Conservation (phyloP, 2,113 vertebrate species). For the Lepisosteus oculatus region DNA sequence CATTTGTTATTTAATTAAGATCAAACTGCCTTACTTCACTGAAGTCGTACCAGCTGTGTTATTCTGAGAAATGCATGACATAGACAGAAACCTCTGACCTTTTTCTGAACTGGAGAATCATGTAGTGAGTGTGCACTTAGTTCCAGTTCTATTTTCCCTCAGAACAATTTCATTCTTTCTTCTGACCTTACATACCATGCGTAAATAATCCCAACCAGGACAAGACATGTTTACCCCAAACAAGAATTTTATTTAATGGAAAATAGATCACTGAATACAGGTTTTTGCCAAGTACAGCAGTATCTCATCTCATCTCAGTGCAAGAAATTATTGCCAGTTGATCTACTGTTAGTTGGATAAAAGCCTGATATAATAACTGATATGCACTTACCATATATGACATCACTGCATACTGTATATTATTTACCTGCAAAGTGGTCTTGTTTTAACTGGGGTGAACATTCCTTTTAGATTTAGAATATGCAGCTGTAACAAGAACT, state of each 20-base stretch:
- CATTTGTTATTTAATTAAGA: slow-evolving; percentile 56
- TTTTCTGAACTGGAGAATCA: slow-evolving; percentile 43
- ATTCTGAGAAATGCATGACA: slow-evolving; percentile 54
- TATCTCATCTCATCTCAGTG: not conserved
- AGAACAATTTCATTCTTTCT: not conserved
- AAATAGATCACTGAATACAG: slow-evolving; percentile 13
- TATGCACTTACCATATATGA: not conserved
- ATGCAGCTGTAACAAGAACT: slow-evolving; percentile 1
- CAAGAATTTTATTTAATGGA: slow-evolving; percentile 55
- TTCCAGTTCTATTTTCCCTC: slow-evolving; percentile 1
- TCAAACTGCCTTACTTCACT: slow-evolving; percentile 60
- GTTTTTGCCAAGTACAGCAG: too few species aligned
- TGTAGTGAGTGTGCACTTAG: slow-evolving; percentile 41
- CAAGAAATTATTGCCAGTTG: not conserved
- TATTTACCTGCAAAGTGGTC: not conserved
- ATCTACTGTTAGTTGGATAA: not conserved
- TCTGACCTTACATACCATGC: slow-evolving; percentile 43
- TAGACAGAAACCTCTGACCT: slow-evolving; percentile 54
- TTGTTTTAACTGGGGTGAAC: slow-evolving; percentile 1
- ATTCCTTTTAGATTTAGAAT: not conserved
- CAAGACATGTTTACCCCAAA: slow-evolving; percentile 59
- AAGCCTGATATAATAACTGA: not conserved
- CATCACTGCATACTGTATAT: not conserved
- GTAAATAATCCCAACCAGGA: slow-evolving; percentile 29
- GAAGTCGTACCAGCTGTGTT: slow-evolving; percentile 62